Evolutionary conservation across 2,888 invertebrate genomes (phyloP).

Genomic region (Agriopis aurantiaria): DNA sequence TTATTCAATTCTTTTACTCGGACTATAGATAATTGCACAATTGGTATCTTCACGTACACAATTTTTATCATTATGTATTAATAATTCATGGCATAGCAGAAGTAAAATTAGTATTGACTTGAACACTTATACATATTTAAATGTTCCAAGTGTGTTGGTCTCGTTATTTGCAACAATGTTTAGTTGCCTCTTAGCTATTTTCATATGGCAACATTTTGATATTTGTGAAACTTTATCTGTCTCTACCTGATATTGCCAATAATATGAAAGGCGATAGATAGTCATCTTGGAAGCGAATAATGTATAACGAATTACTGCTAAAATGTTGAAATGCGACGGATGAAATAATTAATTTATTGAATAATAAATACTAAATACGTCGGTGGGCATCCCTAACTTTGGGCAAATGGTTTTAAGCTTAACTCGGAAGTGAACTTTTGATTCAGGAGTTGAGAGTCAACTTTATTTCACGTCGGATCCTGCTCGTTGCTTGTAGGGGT

Average conservation of each 20-base stretch:
- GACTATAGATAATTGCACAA: background rate
- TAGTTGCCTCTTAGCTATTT: background rate
- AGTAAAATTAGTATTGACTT: too few relatives aligned
- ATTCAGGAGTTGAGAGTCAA: slow-evolving; percentile 46
- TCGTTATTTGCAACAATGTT: too few relatives aligned
- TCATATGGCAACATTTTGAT: background rate
- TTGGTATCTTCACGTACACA: too few relatives aligned
- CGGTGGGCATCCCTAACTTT: slow-evolving; percentile 41
- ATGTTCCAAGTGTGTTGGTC: too few relatives aligned
- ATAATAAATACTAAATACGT: slow-evolving; percentile 36
- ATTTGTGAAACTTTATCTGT: background rate
- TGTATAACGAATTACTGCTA: slow-evolving; percentile 27
- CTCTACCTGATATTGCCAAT: background rate
- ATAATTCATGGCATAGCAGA: too few relatives aligned
- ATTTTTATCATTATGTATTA: too few relatives aligned
- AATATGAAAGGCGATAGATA: background rate
- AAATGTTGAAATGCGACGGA: slow-evolving; percentile 44
- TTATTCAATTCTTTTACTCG: too few relatives aligned
- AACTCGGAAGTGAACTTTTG: slow-evolving; percentile 43
- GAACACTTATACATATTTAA: too few relatives aligned
- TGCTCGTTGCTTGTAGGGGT: slow-evolving; percentile 37
- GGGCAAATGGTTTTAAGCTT: slow-evolving; percentile 41
- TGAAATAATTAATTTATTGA: slow-evolving; percentile 34
- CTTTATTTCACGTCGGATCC: slow-evolving; percentile 41
- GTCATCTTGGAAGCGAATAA: slow-evolving; percentile 3